Conservation (phyloP, 2,888 invertebrate species). For the Lepidonotus clava region DNA sequence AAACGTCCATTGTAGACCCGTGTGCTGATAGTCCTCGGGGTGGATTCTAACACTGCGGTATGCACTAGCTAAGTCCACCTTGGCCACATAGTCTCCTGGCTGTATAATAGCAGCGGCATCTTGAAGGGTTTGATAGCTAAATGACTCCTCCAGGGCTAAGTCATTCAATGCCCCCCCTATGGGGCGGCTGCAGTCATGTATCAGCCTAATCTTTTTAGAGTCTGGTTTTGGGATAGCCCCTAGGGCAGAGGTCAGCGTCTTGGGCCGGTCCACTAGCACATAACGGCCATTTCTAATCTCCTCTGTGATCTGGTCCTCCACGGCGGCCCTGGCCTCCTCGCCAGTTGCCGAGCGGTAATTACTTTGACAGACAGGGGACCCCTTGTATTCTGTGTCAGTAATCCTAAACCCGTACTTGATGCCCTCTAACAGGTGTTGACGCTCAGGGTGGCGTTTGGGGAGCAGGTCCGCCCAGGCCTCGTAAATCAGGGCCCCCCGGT, state of each 20-base stretch:
- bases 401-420: not conserved
- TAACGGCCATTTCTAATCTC: not conserved
- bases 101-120: not conserved
- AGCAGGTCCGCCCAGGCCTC: too few relatives aligned
- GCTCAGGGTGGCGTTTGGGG: too few relatives aligned
- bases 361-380: not conserved
- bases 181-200: too few relatives aligned
- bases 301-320: not conserved
- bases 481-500: too few relatives aligned
- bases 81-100: not conserved
- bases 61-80: not conserved
- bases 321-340: not conserved
- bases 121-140: not conserved
- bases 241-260: too few relatives aligned
- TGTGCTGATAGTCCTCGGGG: not conserved
- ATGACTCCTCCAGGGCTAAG: not conserved
- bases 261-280: too few relatives aligned
- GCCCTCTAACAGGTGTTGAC: not conserved
- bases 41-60: not conserved
- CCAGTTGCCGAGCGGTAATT: not conserved
- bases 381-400: not conserved
- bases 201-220: too few relatives aligned
- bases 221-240: too few relatives aligned
- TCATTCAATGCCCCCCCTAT: too few relatives aligned
- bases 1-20: not conserved